These are phyloP conservation scores for Corvus cornix DNA, from an alignment of 2,113 vertebrate genomes.

Conservation along the genomic window DNA sequence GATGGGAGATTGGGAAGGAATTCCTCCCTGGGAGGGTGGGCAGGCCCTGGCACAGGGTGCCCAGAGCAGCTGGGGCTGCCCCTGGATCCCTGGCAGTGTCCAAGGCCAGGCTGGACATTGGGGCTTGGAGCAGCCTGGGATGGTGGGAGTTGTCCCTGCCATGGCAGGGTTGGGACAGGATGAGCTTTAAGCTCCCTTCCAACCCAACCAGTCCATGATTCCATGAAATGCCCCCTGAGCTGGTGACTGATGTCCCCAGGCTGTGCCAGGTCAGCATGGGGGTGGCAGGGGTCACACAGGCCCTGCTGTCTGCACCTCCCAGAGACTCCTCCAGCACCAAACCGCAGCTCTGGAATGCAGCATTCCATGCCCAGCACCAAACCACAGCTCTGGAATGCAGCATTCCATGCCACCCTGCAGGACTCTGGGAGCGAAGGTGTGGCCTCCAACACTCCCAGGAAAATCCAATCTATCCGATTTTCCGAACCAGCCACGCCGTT, in stretches of 20 bases:
- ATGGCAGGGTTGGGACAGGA: rapidly evolving
- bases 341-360: neutral
- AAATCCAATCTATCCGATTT: neutral
- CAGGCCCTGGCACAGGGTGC: neutral
- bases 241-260: neutral
- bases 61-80: neutral
- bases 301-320: neutral
- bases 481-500: neutral
- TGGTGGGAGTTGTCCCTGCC: neutral
- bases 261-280: rapidly evolving
- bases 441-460: neutral
- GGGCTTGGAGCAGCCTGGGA: neutral
- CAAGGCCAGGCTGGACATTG: neutral
- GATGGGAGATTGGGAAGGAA: neutral
- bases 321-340: neutral
- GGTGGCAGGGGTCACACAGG: rapidly evolving
- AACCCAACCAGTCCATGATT: neutral
- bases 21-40: neutral
- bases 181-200: rapidly evolving
- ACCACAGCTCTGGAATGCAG: rapidly evolving
- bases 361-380: neutral
- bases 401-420: neutral
- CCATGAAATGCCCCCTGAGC: neutral
- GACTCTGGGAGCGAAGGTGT: rapidly evolving
- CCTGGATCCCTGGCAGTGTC: neutral